These are phyloP conservation scores for Cinclus cinclus DNA, from an alignment of 2,113 vertebrate species.

Conservation along the genomic window DNA sequence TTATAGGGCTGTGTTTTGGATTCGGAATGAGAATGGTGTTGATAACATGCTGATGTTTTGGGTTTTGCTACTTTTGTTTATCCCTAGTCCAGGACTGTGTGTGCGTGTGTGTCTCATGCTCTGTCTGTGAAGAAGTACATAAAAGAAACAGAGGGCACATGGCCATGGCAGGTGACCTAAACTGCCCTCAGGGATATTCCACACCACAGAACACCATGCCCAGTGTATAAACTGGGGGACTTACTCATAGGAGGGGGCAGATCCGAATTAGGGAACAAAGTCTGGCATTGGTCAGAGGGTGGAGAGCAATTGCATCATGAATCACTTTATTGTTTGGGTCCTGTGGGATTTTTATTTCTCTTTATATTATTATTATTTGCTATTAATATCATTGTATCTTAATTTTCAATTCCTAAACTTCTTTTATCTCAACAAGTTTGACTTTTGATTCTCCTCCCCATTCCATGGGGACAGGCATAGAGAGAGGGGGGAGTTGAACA, in stretches of 20 bases:
- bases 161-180: not conserved
- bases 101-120: not conserved
- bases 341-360: not conserved
- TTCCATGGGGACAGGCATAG: rapidly evolving
- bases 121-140: not conserved
- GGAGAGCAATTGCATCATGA: rapidly evolving
- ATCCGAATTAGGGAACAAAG: not conserved
- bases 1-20: not conserved
- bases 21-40: not conserved
- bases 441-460: not conserved
- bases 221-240: not conserved
- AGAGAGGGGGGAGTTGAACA: not conserved
- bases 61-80: not conserved
- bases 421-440: not conserved
- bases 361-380: not conserved
- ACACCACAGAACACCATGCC: not conserved
- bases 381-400: not conserved
- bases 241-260: rapidly evolving
- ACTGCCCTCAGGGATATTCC: not conserved
- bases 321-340: not conserved
- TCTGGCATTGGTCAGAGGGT: not conserved
- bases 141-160: not conserved
- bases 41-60: not conserved
- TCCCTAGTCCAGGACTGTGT: not conserved
- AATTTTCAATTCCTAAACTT: not conserved